Evolutionary conservation across 2,888 invertebrate genomes (phyloP), one percentile per base, ranked within the genome.

Genomic region (Digitonthophagus gazella): DNA sequence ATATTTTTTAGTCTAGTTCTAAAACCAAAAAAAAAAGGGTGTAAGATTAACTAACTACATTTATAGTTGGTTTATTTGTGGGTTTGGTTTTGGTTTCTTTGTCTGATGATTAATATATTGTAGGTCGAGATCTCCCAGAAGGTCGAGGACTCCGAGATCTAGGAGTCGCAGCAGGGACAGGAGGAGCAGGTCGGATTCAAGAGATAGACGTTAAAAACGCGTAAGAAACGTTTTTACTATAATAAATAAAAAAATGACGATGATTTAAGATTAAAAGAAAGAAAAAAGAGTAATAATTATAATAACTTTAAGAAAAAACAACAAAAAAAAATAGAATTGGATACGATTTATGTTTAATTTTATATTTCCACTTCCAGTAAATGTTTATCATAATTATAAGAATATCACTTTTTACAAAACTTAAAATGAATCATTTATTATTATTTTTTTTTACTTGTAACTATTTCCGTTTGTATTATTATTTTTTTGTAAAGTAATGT

Each of bases 161-260:
- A 80, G 86, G 72, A 86, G 86, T 74, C 84, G 86, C 74, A 86
- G 86, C 74, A 81, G 86, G 71, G 86, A 87, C 77, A 83, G 86
- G 74, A 82, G 86, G 73, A 86, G 86, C 79, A 84, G 87, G 74
- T 86, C 86, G 66, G 86, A 86, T 76, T 87, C 87, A 18, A 83
- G 87, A 74, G 87, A 87, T 78, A 85, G 87, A 67, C 86, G 86
- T 77, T 87, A 83, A 74, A 20, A 15, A 16, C n/a, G n/a, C n/a
- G n/a, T 58, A 11, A 8, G 18, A 58, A 15, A 2, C 2, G 5
- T 15, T 6, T 57, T 57, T 11, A 6, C 5, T n/a, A n/a, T n/a
- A 16, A 55, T 44, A 8, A 44, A 44, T 44, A 44, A 44, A 44
- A 44, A 44, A 44, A 44, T 15, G 5, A 3, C 11, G 2, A 15